Base-by-base conservation (phyloP, 2,797 vertebrate genomes). In the Mastacembelus armatus region DNA sequence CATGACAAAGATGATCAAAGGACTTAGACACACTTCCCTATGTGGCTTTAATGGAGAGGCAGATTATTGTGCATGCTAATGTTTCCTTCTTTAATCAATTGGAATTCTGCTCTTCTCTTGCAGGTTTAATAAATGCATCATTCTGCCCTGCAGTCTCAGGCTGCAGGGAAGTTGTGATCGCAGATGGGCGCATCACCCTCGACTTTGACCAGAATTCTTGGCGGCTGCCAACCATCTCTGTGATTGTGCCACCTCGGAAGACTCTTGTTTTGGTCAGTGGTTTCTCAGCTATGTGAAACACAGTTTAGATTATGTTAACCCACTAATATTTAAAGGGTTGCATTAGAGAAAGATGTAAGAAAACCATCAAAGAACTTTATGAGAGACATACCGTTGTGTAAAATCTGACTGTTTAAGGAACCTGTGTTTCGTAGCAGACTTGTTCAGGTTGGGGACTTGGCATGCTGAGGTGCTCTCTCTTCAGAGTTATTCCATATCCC, bases 101-200 rank as follows among this genome's bases (percentile, higher is more conserved):
- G 30, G 29, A 38, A 63, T 61, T 50, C 32, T 33, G 9, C 10
- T 59, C 14, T 42, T 66, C 40, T 66, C 24, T 55, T 67, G 10
- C 81, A 98, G 97, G 96, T 60, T 83, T 86, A 36, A 88, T 96
- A 74, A 95, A 52, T 21, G 96, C 95, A 47, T 93, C 93, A 0
- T 98, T 96, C 89, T 98, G 97, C 78, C 97, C 96, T 9, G 93
- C 92, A 10, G 74, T 87, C 29, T 95, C 94, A 36, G 96, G 97
- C 76, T 98, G 97, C 89, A 92, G 89, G 74, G 91, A 92, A 56
- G 93, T 94, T 40, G 92, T 97, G 66, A 78, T 94, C 4, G 82
- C 91, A 3, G 89, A 92, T 33, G 92, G 88, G n/a, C 93, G 86
- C 54, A 93, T 95, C 56, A 92, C 93, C 48, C 89, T 98, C 12